A percentile compares a stretch with the other conserved stretches of the same genome.
Evolutionary conservation across 2,113 vertebrate species (phyloP).

Genomic region (Glaucidium brasilianum): DNA sequence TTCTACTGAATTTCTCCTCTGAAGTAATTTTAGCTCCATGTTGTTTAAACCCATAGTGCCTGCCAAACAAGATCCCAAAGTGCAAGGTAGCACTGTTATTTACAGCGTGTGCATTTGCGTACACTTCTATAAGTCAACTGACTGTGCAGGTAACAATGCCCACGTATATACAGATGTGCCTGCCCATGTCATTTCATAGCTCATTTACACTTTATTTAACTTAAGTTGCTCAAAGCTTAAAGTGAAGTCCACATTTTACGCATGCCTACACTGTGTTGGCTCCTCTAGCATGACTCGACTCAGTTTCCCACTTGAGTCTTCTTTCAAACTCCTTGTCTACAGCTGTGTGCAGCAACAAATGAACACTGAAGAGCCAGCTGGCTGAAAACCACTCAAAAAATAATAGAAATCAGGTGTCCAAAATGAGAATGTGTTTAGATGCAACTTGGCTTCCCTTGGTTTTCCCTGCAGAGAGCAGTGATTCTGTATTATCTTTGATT

Average conservation of each 20-base stretch:
- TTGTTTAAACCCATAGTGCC: not conserved
- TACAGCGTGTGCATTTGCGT: not conserved
- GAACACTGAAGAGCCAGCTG: not conserved
- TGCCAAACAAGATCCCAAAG: not conserved
- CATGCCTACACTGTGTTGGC: not conserved
- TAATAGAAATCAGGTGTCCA: conserved; percentile 33
- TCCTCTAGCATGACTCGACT: not conserved
- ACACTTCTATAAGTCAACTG: not conserved
- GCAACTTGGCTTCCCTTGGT: not conserved
- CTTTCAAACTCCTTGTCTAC: not conserved
- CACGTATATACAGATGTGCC: not conserved
- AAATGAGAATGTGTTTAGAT: not conserved
- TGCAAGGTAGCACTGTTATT: not conserved
- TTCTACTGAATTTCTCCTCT: not conserved
- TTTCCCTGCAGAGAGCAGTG: not conserved
- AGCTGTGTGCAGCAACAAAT: not conserved
- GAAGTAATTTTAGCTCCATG: not conserved
- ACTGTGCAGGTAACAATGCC: not conserved
- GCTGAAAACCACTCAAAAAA: not conserved
- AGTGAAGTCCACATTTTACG: not conserved
- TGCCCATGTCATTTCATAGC: not conserved
- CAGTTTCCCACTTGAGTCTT: not conserved
- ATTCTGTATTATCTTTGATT: not conserved
- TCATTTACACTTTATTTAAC: not conserved
- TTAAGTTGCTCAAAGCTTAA: not conserved